Evolutionary conservation across 2,113 vertebrate species (phyloP).

Genomic region (Cheirogaleus medius): DNA sequence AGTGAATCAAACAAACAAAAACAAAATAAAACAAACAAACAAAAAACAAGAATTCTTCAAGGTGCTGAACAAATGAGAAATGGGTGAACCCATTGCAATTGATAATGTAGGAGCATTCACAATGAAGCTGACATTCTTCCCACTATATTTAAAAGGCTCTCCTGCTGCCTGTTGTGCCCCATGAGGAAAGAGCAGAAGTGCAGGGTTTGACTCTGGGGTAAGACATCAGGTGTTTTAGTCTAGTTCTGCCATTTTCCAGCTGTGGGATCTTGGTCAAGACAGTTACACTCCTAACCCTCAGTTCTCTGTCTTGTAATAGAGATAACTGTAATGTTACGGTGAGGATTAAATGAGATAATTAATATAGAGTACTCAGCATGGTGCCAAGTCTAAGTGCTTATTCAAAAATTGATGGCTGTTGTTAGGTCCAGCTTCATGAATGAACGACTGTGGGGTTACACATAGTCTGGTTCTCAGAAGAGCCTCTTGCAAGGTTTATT

Average conservation of each 20-base stretch:
- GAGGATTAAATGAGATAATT: neutral
- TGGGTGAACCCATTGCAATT: neutral
- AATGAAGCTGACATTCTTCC: neutral
- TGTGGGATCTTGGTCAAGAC: neutral
- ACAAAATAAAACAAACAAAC: too few relatives aligned
- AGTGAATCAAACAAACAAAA: too few relatives aligned
- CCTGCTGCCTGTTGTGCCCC: fast-evolving
- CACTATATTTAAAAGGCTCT: neutral
- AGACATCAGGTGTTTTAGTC: neutral
- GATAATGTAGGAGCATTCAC: fast-evolving
- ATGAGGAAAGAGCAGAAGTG: neutral
- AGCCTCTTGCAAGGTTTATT: neutral
- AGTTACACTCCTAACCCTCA: neutral
- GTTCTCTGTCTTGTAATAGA: neutral
- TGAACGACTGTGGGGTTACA: neutral
- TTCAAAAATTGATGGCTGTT: neutral
- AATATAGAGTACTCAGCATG: neutral
- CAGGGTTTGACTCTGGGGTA: fast-evolving
- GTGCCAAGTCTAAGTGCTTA: neutral
- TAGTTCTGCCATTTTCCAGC: neutral
- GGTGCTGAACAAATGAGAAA: neutral
- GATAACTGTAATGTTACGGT: neutral
- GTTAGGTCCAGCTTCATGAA: neutral
- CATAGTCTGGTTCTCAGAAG: neutral
- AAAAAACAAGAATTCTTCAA: neutral